phyloP scores from a whole-genome alignment of 2,888 invertebrate genomes.

The Chloroclystis v-ata region DNA sequence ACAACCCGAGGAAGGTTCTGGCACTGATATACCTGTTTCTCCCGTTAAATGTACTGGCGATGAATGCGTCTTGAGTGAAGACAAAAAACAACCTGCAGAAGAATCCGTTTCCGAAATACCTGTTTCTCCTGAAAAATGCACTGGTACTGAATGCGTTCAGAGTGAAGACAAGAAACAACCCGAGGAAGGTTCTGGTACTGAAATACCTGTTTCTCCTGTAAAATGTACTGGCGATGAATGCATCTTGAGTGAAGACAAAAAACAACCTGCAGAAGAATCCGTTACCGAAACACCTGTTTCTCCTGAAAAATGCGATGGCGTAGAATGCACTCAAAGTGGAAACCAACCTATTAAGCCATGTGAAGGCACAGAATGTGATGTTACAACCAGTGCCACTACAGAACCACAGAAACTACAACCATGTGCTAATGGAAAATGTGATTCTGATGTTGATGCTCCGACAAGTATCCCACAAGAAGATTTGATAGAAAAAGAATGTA shows the following conservation, averaged over 20 bases:
- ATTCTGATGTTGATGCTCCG: conserved; percentile 1
- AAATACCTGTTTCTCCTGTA: too few species aligned
- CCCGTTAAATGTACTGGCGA: conserved; percentile 26
- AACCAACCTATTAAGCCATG: conserved; percentile 29
- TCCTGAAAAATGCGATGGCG: conserved; percentile 25
- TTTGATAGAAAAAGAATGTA: conserved; percentile 39
- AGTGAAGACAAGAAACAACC: too few species aligned
- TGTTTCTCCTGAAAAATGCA: too few species aligned
- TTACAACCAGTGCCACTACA: conserved; percentile 19
- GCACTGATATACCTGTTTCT: too few species aligned
- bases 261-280: conserved; percentile 28
- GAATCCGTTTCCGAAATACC: too few species aligned
- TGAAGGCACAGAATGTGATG: conserved; percentile 37
- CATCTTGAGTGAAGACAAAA: conserved; percentile 38
- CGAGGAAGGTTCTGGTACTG: too few species aligned
- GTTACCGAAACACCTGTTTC: too few species aligned
- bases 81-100: too few species aligned
- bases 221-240: too few species aligned
- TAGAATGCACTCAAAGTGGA: conserved; percentile 17
- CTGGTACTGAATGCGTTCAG: too few species aligned
- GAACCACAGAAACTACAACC: conserved; percentile 19
- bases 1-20: conserved; percentile 24
- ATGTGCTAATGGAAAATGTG: conserved; percentile 28
- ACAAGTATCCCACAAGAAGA: conserved; percentile 15
- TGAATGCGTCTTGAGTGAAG: conserved; percentile 17